Percentiles rank a stretch among this genome's conserved stretches.
Evolutionary conservation across 1,140 invertebrate genomes (phyloP).

Genomic region (Brachionus koreanus): DNA sequence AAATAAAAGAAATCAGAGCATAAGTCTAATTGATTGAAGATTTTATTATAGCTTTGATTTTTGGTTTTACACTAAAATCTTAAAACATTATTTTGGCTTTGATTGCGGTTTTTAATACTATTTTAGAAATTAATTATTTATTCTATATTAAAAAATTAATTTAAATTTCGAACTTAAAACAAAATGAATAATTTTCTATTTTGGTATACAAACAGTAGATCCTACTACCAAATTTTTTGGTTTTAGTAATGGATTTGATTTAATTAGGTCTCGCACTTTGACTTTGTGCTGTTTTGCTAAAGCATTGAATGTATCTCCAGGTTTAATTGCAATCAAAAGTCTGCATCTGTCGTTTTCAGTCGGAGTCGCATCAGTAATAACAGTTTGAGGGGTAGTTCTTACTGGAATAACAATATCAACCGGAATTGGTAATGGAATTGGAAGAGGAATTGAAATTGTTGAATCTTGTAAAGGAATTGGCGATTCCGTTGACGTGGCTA

Average conservation of each 20-base stretch:
- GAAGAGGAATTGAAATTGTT: background rate
- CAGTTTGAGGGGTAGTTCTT: background rate
- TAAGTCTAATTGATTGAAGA: too few relatives aligned
- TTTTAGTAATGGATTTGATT: background rate
- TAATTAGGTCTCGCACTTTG: background rate
- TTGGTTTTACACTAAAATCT: too few relatives aligned
- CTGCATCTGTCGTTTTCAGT: slow-evolving; percentile 21
- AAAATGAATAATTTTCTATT: background rate
- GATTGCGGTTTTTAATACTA: too few relatives aligned
- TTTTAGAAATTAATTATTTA: background rate
- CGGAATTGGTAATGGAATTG: background rate
- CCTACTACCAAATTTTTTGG: background rate
- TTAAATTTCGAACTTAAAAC: background rate
- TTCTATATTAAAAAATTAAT: background rate
- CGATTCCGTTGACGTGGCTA: background rate
- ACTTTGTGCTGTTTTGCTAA: background rate
- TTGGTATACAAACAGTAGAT: background rate
- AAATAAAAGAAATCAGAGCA: too few relatives aligned
- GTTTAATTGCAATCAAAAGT: background rate
- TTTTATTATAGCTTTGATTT: too few relatives aligned
- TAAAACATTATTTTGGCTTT: too few relatives aligned
- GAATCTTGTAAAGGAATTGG: background rate
- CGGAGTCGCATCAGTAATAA: background rate
- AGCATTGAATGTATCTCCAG: background rate
- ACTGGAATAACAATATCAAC: background rate